These are phyloP conservation scores for Agrilus planipennis DNA, from an alignment of 1,140 invertebrate genomes.

Conservation along the genomic window DNA sequence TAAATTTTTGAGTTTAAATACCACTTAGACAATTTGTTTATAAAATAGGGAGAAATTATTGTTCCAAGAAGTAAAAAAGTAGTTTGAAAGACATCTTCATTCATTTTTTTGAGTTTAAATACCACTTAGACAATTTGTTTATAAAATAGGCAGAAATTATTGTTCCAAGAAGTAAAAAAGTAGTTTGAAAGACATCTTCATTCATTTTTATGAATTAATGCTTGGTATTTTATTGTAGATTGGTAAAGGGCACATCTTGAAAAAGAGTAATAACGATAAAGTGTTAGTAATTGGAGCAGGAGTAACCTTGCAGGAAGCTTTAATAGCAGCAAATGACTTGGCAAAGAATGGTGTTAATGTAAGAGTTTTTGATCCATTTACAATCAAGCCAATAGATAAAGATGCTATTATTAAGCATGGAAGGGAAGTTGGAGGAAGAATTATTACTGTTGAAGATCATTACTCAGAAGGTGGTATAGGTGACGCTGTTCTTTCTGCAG, in stretches of 20 bases:
- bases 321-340: slow-evolving; percentile 73
- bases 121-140: no score
- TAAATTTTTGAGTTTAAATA: no score
- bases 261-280: slow-evolving; percentile 58
- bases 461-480: slow-evolving; percentile 92
- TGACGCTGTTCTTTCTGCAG: slow-evolving; percentile 79
- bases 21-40: no score
- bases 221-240: slow-evolving; percentile 34
- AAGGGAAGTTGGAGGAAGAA: slow-evolving; percentile 61
- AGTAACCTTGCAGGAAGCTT: slow-evolving; percentile 83
- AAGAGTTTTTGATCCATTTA: slow-evolving; percentile 87
- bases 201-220: no score
- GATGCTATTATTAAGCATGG: slow-evolving; percentile 68
- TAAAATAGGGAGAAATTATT: no score
- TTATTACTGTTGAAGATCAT: slow-evolving; percentile 95
- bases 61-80: no score
- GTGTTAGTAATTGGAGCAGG: slow-evolving; percentile 84
- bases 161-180: no score
- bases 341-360: slow-evolving; percentile 54
- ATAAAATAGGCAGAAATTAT: no score
- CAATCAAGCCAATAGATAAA: slow-evolving; percentile 89
- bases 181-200: no score
- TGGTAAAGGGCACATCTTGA: slow-evolving; percentile 72
- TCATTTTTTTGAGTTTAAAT: no score
- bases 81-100: no score